A percentile compares a stretch with the other conserved stretches of the same genome.
Conservation (phyloP, 1,140 invertebrate genomes). For the Amyelois transitella region DNA sequence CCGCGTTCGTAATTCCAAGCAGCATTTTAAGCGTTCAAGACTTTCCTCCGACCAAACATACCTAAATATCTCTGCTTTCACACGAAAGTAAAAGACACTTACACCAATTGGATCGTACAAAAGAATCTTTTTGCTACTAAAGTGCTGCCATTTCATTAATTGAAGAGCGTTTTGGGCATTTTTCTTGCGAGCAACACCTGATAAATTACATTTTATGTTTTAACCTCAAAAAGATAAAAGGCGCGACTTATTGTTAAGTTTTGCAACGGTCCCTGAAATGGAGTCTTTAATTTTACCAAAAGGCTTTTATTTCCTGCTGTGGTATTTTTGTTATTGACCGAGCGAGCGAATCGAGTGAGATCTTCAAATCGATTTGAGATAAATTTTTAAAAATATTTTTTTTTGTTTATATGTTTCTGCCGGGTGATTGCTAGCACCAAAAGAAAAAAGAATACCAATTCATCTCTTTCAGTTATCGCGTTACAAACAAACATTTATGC, state of each 20-base stretch:
- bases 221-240: conserved; percentile 5
- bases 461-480: no score
- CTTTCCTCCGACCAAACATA: background rate
- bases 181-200: conserved; percentile 6
- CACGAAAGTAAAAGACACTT: conserved; percentile 17
- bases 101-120: conserved; percentile 12
- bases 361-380: no score
- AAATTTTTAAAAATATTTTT: no score
- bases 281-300: background rate
- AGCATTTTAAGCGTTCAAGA: background rate
- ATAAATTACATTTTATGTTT: conserved; percentile 9
- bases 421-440: no score
- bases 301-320: conserved; percentile 5
- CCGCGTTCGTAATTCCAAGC: background rate
- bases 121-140: conserved; percentile 17
- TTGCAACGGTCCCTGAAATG: background rate
- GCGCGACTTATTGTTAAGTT: background rate
- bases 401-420: no score
- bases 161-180: conserved; percentile 7
- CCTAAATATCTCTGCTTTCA: conserved; percentile 10
- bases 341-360: no score
- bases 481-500: no score
- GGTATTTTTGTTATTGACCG: no score
- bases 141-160: conserved; percentile 18
- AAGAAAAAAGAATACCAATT: no score